phyloP scores from a whole-genome alignment of 1,140 invertebrate species.

The Drosophila carrolli region DNA sequence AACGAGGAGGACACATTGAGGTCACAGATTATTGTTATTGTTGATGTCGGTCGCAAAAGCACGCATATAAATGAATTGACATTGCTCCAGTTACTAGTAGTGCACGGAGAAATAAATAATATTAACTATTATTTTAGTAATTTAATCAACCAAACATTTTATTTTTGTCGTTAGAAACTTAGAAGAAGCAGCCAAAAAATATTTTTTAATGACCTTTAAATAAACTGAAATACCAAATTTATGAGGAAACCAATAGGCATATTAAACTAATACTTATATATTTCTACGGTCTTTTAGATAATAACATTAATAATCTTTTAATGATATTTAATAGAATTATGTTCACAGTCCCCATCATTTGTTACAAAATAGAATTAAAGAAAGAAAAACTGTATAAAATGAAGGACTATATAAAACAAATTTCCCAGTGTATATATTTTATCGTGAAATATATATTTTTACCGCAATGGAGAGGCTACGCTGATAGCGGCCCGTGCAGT shows the following conservation, averaged over 20 bases:
- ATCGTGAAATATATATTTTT: constrained; percentile 37
- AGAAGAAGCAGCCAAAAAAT: too few species aligned
- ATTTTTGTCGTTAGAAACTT: too few species aligned
- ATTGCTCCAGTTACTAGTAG: constrained; percentile 20
- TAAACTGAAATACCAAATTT: too few species aligned
- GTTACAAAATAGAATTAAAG: too few species aligned
- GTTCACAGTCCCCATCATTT: too few species aligned
- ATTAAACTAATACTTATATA: too few species aligned
- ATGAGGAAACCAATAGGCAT: too few species aligned
- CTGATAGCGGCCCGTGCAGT: constrained; percentile 69
- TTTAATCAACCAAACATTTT: not conserved
- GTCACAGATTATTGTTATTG: constrained; percentile 35
- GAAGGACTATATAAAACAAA: not conserved
- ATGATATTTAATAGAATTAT: too few species aligned
- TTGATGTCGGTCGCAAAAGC: constrained; percentile 7
- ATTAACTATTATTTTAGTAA: not conserved
- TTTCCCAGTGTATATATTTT: constrained; percentile 13
- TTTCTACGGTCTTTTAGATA: too few species aligned
- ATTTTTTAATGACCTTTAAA: too few species aligned
- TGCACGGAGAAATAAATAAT: not conserved
- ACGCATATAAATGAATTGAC: constrained; percentile 28
- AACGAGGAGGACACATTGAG: constrained; percentile 40
- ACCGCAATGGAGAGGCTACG: constrained; percentile 71
- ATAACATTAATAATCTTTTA: too few species aligned
- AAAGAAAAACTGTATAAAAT: not conserved